A percentile compares a stretch with the other conserved stretches of the same genome.
phyloP scores from a whole-genome alignment of 2,888 invertebrate species.

The Dolichopus griseipennis region DNA sequence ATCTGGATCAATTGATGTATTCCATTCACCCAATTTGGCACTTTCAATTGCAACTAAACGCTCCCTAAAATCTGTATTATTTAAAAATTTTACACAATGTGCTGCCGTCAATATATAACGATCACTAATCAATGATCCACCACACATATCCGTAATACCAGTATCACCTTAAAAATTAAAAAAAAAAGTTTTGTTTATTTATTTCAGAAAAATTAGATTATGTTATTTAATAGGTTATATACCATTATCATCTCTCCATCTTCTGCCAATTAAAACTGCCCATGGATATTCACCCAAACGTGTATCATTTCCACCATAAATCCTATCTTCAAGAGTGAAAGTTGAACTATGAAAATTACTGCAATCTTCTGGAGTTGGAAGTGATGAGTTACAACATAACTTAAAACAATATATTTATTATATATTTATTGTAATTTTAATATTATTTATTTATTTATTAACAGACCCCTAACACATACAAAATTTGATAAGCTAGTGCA shows the following conservation, averaged over 20 bases:
- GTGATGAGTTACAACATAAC: background rate
- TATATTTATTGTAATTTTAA: too few relatives aligned
- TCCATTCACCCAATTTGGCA: background rate
- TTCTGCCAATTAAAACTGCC: background rate
- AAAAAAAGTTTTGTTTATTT: background rate
- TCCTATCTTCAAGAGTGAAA: background rate
- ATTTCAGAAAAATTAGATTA: background rate
- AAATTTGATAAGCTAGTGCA: too few relatives aligned
- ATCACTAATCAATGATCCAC: background rate
- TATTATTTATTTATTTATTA: too few relatives aligned
- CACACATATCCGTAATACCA: background rate
- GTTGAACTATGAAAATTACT: background rate
- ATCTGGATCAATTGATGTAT: background rate
- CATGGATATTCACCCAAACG: background rate
- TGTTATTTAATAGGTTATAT: background rate
- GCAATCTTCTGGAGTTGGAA: background rate
- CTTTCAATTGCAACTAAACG: background rate
- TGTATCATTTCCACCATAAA: background rate
- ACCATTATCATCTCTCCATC: background rate
- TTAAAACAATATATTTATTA: background rate
- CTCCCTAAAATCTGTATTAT: background rate
- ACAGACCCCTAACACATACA: too few relatives aligned
- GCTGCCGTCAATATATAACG: background rate
- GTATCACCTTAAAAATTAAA: background rate
- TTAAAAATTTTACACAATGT: slow-evolving; percentile 6